Evolutionary conservation across 1,140 invertebrate species (phyloP), one percentile per base, ranked within the genome.

Genomic region (Pseudomyrmex sp.): DNA sequence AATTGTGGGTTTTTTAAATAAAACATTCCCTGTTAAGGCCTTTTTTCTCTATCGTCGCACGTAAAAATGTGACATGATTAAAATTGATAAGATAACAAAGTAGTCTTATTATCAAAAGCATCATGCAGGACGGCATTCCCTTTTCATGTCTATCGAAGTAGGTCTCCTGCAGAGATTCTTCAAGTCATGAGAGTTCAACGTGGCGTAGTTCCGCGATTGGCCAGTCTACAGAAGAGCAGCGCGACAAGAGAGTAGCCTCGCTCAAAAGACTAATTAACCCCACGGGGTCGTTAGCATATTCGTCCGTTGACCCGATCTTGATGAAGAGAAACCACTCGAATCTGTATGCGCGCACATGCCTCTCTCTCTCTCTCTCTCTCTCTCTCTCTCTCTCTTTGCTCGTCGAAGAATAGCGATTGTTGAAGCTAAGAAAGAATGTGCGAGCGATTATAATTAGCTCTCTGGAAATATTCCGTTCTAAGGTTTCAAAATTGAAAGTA

Each of bases 181-280:
- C 50, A 73, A 65, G 61, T 72, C 77, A 70, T 52, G 54, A 85
- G 76, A 85, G 76, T 85, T 62, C 2, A 35, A 35, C 35, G 70
- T 48, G 59, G 23, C 46, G 70, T 82, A 82, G 62, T 83, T 58
- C n/a, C 56, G 73, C 69, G 50, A 85, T 86, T 69, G 70, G 76
- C 63, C 46, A 50, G 66, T 72, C 69, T 44, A 23, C 20, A 9
- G 68, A 63, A 82, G 15, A 83, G 35, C 50, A 26, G 59, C 54
- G 61, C 56, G 83, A 74, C 75, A 70, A 80, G 76, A 75, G 72
- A 62, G 66, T 76, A 69, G 86, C 61, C 50, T 61, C 84, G 70
- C 70, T 84, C 50, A 50, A 73, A 85, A 82, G 89, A 91, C 91
- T 92, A 92, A 93, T 93, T 92, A 91, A 89, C 84, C 75, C 61